Evolutionary conservation across 2,888 invertebrate species (phyloP), one percentile per base, ranked within the genome.

Genomic region (Sthenelais limicola): DNA sequence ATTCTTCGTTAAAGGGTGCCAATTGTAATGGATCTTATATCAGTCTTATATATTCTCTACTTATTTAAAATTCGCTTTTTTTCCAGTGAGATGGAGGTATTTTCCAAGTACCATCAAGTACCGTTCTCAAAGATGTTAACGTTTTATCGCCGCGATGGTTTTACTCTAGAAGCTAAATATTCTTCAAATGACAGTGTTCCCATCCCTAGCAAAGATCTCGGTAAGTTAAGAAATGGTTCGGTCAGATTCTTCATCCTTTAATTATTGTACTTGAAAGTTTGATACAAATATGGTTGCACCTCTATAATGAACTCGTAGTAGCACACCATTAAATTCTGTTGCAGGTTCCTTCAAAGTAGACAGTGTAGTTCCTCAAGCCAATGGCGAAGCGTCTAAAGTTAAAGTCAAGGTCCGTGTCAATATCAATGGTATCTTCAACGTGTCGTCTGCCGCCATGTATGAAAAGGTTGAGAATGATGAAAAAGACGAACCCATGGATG

Each of bases 71-170:
- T 18, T 18, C 15, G 12, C 43, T 12, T 43, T 52, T 5, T 47
- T 87, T 89, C 66, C 84, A 95, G 94, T 48, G 94, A 95, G 82
- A 92, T 86, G 70, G 97, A 97, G 90, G 95, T 96, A 35, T 99
- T 98, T 88, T 93, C 94, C 0, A 90, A 92, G 71, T 94, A 94
- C 89, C 97, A 98, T 88, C 85, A 85, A 49, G 92, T 96, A 70
- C 99, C 99, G 18, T 97, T 95, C 88, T 94, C 96, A 18, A 97
- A 97, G 88, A 92, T 97, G 91, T 89, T 99, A 78, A 96, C 98
- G 0, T 94, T 99, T 88, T 94, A 94, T 88, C 92, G 96, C 79
- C 93, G 92, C 82, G 95, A 94, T 82, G 93, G 96, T 3, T 98
- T 99, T 88, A 90, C 91, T 76, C 91, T 99, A 80, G 92, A 93